Evolutionary conservation across 2,888 invertebrate genomes (phyloP), one percentile per base, ranked within the genome.

Genomic region (Amblyjoppa fuscipennis): DNA sequence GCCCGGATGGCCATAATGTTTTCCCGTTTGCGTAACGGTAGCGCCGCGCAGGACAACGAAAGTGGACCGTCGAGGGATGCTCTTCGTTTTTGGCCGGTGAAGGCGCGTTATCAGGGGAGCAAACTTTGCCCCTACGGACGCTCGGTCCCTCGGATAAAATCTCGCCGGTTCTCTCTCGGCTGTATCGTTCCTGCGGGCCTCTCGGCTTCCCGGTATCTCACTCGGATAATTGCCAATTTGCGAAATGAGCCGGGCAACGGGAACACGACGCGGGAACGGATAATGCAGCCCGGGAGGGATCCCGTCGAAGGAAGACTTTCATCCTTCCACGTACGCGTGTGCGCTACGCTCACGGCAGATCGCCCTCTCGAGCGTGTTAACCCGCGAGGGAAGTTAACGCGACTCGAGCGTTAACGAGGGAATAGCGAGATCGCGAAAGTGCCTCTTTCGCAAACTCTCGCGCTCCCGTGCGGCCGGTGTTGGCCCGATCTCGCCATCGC

Each of bases 211-310:
- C 53, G 76, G 81, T 89, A 87, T 87, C 88, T 28, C 59, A 87
- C 86, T 87, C 83, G 76, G 80, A 81, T 88, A 90, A 89, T 90
- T 89, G 87, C 86, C 89, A 88, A 89, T 90, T 87, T 87, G 87
- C 84, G 85, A 89, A 89, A 87, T 84, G 87, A 87, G 77, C 76
- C 13, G 68, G 59, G 73, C 80, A 76, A 68, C 61, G 71, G 56
- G 49, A 49, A 64, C 56, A 16, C 34, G 61, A 53, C 34, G 51
- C 53, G 81, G 20, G 25, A 53, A 77, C 56, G 56, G 76, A 59
- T 25, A 59, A 59, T 25, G 28, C 25, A 59, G 28, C 25, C 25
- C 59, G 1, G 59, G 9, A 13, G 59, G 16, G 11, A 59, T 4
- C 25, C 25, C 28, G 11, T 59, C 25, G 59, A 28, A 25, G 13